Percentiles rank a stretch among this genome's conserved stretches.
phyloP scores from a whole-genome alignment of 2,888 invertebrate genomes.

The Fabriciana adippe region DNA sequence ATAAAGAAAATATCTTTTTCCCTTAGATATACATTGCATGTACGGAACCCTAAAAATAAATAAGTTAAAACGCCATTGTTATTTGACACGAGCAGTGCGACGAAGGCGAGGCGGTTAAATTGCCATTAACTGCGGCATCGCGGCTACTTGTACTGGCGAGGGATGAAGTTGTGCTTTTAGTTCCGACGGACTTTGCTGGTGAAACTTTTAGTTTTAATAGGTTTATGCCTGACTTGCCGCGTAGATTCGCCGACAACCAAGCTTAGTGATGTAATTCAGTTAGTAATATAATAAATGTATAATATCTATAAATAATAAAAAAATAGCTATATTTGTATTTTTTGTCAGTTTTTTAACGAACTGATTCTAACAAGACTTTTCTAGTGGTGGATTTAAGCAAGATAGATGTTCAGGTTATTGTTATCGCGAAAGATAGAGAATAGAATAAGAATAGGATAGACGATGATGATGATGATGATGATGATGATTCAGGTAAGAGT shows the following conservation, averaged over 20 bases:
- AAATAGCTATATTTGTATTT: no score
- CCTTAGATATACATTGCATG: no score
- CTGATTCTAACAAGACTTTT: no score
- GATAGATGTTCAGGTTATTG: no score
- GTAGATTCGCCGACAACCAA: neutral
- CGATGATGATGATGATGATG: no score
- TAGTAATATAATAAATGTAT: neutral
- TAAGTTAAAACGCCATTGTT: constrained; percentile 5
- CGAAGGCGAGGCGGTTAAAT: constrained; percentile 19
- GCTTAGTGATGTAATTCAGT: neutral
- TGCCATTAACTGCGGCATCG: constrained; percentile 17
- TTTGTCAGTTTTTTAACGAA: no score
- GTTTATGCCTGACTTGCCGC: constrained; percentile 4
- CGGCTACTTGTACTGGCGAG: neutral
- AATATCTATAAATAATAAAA: no score
- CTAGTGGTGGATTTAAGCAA: no score
- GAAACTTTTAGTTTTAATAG: constrained; percentile 21
- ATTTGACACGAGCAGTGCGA: neutral
- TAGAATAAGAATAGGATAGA: no score
- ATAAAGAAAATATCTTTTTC: no score
- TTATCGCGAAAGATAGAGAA: no score
- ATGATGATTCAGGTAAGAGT: no score
- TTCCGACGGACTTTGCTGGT: constrained; percentile 9
- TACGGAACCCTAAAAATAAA: neutral
- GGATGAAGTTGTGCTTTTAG: constrained; percentile 8